Evolutionary conservation across 2,113 vertebrate species (phyloP).

Genomic region (Oplegnathus fasciatus): DNA sequence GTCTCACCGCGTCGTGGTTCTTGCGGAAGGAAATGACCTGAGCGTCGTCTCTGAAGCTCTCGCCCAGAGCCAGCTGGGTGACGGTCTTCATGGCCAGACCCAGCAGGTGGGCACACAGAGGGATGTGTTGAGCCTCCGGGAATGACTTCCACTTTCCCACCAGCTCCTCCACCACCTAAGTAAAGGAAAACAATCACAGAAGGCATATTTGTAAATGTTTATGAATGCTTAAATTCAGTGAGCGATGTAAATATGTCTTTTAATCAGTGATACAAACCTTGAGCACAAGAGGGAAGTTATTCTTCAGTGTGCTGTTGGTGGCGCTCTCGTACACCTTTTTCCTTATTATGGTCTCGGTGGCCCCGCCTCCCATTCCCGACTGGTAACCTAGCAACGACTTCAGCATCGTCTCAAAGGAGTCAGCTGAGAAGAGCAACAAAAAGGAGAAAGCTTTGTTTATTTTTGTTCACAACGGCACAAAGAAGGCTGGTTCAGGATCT

Average conservation of each 20-base stretch:
- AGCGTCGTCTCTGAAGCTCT: constrained; percentile 88
- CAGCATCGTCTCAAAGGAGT: constrained; percentile 98
- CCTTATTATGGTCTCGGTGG: constrained; percentile 85
- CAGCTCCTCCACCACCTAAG: constrained; percentile 92
- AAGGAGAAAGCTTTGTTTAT: background rate
- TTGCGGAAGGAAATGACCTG: constrained; percentile 93
- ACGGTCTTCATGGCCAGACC: constrained; percentile 95
- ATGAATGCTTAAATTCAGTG: background rate
- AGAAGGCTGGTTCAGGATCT: too few relatives aligned
- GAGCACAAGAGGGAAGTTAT: constrained; percentile 88
- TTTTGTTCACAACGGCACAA: background rate
- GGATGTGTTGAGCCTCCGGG: constrained; percentile 91
- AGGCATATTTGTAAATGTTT: background rate
- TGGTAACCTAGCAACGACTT: constrained; percentile 95
- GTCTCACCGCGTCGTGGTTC: constrained; percentile 92
- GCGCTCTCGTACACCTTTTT: constrained; percentile 91
- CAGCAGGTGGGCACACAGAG: constrained; percentile 93
- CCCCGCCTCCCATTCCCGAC: constrained; percentile 83
- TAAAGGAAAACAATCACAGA: constrained; percentile 11
- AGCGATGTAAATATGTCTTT: accelerated
- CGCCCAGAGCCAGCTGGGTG: constrained; percentile 92
- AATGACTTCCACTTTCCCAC: constrained; percentile 91
- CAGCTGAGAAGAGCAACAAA: constrained; percentile 79
- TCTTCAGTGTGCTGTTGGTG: constrained; percentile 88
- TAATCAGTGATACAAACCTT: constrained; percentile 82